These are phyloP conservation scores for Aquatica leii DNA, from an alignment of 2,888 invertebrate species.

Conservation along the genomic window DNA sequence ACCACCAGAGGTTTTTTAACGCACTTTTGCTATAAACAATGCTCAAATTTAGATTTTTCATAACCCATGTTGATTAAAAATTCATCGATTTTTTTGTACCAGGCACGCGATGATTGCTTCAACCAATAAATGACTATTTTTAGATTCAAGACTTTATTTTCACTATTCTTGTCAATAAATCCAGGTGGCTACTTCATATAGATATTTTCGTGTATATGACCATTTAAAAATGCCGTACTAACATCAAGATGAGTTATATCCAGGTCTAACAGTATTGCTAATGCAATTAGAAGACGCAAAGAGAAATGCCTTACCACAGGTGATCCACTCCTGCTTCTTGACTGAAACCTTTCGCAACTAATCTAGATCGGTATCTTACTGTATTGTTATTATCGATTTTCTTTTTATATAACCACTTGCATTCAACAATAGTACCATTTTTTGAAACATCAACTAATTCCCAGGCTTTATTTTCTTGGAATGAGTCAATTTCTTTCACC, in stretches of 20 bases:
- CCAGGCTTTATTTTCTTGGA: background rate
- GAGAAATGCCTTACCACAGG: background rate
- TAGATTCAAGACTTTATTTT: background rate
- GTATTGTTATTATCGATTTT: background rate
- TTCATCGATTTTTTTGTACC: background rate
- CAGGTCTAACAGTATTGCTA: background rate
- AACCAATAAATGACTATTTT: conserved; percentile 3
- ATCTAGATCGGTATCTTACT: background rate
- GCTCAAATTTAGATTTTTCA: background rate
- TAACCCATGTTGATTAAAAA: background rate
- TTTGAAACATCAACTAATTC: background rate
- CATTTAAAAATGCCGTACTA: conserved; percentile 3
- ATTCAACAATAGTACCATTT: background rate
- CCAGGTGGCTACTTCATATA: background rate
- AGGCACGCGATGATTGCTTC: background rate
- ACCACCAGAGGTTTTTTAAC: too few species aligned
- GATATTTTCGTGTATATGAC: background rate
- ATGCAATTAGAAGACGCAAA: background rate
- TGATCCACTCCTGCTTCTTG: background rate
- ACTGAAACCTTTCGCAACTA: background rate
- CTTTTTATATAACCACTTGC: background rate
- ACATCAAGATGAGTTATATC: background rate
- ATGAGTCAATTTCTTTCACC: background rate
- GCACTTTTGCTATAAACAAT: too few species aligned
- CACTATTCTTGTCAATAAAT: background rate